Base-by-base conservation (phyloP, 2,888 invertebrate genomes). In the Mechanitis messenoides region DNA sequence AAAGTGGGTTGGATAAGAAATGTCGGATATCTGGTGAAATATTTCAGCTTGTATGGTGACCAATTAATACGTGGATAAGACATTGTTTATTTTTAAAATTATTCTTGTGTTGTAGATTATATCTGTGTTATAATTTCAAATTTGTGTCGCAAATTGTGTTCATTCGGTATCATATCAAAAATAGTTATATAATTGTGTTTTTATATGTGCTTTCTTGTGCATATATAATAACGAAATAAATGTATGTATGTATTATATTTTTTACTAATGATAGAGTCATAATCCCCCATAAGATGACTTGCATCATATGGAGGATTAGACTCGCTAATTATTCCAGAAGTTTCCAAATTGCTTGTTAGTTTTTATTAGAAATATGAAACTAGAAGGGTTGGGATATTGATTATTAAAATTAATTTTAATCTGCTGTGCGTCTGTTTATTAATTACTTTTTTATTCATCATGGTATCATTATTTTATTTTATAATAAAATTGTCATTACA, bases 1-100 rank as follows among this genome's bases (percentile, higher is more conserved):
- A 83, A 89, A 88, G 84, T 84, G 85, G 87, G 85, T 82, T 77
- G 77, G 87, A 90, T 87, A 89, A 89, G 89, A 87, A 88, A 87
- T 80, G 87, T 84, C 82, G 90, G 85, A 85, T 87, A 83, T 79
- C 80, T 76, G 73, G 84, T 87, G 85, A 88, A 87, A 87, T 89
- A 88, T 87, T 79, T 76, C 71, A 69, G 69, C 70, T 72, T 73
- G 69, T 72, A 69, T 72, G 68, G 68, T 70, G 70, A 69, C 68
- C 69, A 84, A 85, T 85, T 83, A 84, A 84, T 85, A 80, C 75
- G 75, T 72, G 72, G 76, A 81, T 76, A 74, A 74, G 65, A 70
- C 59, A 69, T 67, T 71, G 76, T 72, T 74, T 69, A 70, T 72
- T 68, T 66, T 65, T 61, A 60, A 61, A 63, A 65, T 54, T 58